Evolutionary conservation across 2,888 invertebrate species (phyloP).

Genomic region (Molanna angustata): DNA sequence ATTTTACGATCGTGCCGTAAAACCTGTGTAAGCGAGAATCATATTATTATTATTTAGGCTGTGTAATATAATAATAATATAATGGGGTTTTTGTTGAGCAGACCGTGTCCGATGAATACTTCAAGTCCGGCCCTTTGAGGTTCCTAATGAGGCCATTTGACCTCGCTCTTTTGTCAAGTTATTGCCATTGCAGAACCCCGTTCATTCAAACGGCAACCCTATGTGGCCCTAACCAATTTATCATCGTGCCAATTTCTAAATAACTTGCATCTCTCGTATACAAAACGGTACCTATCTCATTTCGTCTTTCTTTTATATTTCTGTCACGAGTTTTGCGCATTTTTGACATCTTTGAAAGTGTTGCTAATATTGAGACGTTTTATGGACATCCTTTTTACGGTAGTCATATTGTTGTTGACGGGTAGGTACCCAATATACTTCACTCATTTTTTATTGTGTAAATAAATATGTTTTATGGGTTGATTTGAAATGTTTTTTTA

Average conservation of each 20-base stretch:
- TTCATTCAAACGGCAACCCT: constrained; percentile 18
- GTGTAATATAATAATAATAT: constrained; percentile 24
- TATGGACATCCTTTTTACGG: no score
- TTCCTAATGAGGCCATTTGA: constrained; percentile 25
- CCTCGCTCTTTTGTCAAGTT: constrained; percentile 23
- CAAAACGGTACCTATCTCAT: constrained; percentile 1
- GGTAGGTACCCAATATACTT: no score
- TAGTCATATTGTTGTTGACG: no score
- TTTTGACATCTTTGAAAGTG: constrained; percentile 10
- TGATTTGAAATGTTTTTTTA: no score
- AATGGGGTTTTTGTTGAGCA: constrained; percentile 20
- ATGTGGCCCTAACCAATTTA: constrained; percentile 17
- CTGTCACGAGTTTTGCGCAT: neutral
- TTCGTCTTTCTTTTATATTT: neutral
- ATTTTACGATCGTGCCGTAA: constrained; percentile 28
- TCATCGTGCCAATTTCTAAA: constrained; percentile 21
- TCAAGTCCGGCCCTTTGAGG: constrained; percentile 12
- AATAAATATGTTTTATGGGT: no score
- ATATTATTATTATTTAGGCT: no score
- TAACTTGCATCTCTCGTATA: neutral
- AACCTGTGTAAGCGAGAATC: constrained; percentile 25
- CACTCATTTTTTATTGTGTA: no score
- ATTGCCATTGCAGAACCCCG: constrained; percentile 21
- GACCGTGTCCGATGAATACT: constrained; percentile 22
- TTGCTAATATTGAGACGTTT: constrained; percentile 9